Conservation (phyloP, 2,797 vertebrate genomes). For the Acipenser ruthenus region DNA sequence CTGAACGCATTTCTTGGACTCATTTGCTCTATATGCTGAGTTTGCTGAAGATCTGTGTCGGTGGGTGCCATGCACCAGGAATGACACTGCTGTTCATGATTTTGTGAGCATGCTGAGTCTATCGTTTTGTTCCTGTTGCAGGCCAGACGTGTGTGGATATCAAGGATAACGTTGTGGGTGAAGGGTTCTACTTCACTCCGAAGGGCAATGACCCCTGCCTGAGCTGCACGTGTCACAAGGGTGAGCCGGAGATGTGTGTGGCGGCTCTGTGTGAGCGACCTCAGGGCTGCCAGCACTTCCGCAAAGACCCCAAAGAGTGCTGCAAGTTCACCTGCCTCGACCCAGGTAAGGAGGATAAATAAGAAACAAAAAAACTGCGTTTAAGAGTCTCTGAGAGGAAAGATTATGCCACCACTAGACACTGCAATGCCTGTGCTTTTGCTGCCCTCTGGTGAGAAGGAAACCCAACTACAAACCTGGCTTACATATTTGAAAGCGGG, state of each 20-base stretch:
- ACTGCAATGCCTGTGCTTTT: too few species aligned
- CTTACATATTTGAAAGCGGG: too few species aligned
- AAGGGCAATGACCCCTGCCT: slow-evolving; percentile 93
- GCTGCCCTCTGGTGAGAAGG: too few species aligned
- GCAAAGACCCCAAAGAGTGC: slow-evolving; percentile 94
- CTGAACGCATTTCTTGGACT: too few species aligned
- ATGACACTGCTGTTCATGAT: neutral
- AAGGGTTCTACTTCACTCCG: slow-evolving; percentile 95
- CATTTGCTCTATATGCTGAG: too few species aligned
- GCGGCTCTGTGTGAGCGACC: slow-evolving; percentile 90
- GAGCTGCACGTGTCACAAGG: slow-evolving; percentile 94
- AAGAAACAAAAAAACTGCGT: too few species aligned
- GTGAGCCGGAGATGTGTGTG: slow-evolving; percentile 95
- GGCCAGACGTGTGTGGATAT: slow-evolving; percentile 96
- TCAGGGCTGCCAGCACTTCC: slow-evolving; percentile 88
- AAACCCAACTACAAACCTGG: too few species aligned
- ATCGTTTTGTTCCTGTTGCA: slow-evolving; percentile 32
- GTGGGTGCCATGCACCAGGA: neutral
- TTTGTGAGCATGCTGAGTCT: neutral
- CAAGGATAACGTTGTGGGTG: slow-evolving; percentile 91
- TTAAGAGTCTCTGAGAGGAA: too few species aligned
- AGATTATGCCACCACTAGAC: too few species aligned
- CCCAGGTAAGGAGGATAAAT: slow-evolving; percentile 64
- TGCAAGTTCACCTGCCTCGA: slow-evolving; percentile 97
- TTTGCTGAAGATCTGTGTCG: neutral